Conservation (phyloP, 2,888 invertebrate species). For the Cybosia mesomella region DNA sequence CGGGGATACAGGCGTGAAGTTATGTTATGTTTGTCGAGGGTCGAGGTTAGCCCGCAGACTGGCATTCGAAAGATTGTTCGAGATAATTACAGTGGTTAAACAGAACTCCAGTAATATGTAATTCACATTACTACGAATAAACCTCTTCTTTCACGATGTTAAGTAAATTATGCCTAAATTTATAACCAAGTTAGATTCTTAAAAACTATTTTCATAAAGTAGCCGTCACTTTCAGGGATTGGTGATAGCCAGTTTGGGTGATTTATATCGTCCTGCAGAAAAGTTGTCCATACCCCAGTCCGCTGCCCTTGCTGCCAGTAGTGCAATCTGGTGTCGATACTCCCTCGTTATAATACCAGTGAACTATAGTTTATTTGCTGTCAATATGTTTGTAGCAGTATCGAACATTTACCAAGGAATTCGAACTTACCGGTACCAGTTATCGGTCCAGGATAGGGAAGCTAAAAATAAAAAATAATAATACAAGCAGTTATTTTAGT, state of each 20-base stretch:
- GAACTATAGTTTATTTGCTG: conserved; percentile 97
- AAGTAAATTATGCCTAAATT: no score
- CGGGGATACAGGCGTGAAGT: no score
- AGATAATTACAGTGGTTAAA: no score
- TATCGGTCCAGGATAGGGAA: not conserved
- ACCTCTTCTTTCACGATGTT: no score
- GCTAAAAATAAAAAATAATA: not conserved
- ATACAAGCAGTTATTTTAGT: not conserved
- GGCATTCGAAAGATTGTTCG: no score
- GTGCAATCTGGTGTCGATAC: conserved; percentile 94
- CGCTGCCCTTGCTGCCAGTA: conserved; percentile 91
- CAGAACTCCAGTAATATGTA: no score
- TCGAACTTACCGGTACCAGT: conserved; percentile 87
- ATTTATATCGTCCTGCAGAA: conserved; percentile 95
- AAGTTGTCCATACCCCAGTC: conserved; percentile 94
- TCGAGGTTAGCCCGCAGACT: no score
- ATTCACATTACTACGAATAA: no score
- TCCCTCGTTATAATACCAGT: conserved; percentile 98
- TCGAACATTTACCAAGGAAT: conserved; percentile 95
- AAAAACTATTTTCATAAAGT: conserved; percentile 14
- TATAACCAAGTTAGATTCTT: no score
- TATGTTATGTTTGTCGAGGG: no score
- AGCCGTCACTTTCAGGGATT: conserved; percentile 88
- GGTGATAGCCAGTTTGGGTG: conserved; percentile 95
- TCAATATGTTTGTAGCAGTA: conserved; percentile 97